Evolutionary conservation across 2,888 invertebrate species (phyloP), one percentile per base, ranked within the genome.

Genomic region (Andrena trimmerana): DNA sequence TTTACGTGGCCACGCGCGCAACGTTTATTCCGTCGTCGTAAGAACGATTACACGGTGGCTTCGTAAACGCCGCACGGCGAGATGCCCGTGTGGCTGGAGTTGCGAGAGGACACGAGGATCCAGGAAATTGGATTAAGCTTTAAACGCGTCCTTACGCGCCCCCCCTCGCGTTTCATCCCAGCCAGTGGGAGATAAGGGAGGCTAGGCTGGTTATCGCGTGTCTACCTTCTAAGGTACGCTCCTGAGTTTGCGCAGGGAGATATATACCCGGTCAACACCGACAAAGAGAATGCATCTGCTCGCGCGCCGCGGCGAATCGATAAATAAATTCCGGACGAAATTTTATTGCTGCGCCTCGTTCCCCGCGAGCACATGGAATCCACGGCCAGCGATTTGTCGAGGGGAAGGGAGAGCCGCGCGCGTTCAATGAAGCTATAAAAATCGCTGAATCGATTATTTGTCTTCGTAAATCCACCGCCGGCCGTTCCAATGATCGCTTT

Each of bases 111-210:
- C 54, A 4, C 8, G 27, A 57, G 66, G 77, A 87, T 86, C 65
- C 86, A 72, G 87, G 87, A 88, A 91, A 91, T 89, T 89, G 90
- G 89, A 91, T 89, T 85, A 78, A 86, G 73, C 70, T 75, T 83
- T 70, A 86, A 89, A 78, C 68, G 83, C 83, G 78, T 77, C 77
- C 81, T 81, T 71, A 71, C 29, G 69, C 68, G 63, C 52, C 50
- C 63, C 50, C 50, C 24, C 10, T 59, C 20, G 73, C 71, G 72
- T 75, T 66, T 75, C 68, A 71, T 78, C 63, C 78, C 77, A 54
- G 81, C 67, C 78, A 57, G 72, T 60, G 65, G 16, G 10, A 90
- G 91, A 91, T 91, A 90, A 88, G 86, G 71, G 70, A 52, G 75
- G 78, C 73, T 54, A 10, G 77, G 16, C 62, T 60, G 84, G 86